Conservation (phyloP, 2,888 invertebrate species). For the Drosophila hamatofila region DNA sequence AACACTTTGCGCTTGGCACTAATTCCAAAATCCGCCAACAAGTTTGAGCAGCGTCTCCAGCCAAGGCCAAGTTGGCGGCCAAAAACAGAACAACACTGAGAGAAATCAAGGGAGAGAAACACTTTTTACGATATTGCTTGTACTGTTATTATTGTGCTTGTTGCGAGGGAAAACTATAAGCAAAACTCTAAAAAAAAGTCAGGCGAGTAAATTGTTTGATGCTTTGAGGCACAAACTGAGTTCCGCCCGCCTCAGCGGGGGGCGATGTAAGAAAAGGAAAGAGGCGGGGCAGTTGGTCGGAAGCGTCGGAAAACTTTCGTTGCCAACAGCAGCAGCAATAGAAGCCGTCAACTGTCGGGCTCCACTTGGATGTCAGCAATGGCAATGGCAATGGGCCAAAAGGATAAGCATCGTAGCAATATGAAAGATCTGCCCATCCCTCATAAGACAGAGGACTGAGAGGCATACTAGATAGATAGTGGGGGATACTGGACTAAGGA, state of each 20-base stretch:
- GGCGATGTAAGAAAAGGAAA: too few species aligned
- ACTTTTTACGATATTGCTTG: constrained; percentile 45
- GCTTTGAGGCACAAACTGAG: constrained; percentile 50
- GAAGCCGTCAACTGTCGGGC: constrained; percentile 55
- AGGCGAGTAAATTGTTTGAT: constrained; percentile 69
- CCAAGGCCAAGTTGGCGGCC: constrained; percentile 50
- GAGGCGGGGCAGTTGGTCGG: constrained; percentile 32
- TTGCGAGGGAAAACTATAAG: constrained; percentile 49
- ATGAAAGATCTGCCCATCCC: constrained; percentile 46
- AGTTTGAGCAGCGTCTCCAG: constrained; percentile 39
- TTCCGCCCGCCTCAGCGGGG: constrained; percentile 32
- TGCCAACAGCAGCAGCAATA: constrained; percentile 45
- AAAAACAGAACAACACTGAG: constrained; percentile 38
- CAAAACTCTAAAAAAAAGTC: constrained; percentile 59
- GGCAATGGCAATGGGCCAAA: constrained; percentile 55
- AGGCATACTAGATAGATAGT: not conserved
- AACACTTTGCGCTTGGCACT: constrained; percentile 84
- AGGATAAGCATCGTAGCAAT: constrained; percentile 52
- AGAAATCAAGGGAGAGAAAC: constrained; percentile 57
- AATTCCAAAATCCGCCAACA: constrained; percentile 75
- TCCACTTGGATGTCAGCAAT: constrained; percentile 46
- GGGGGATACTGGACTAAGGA: constrained; percentile 14
- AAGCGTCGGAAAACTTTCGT: constrained; percentile 72
- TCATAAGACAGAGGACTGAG: too few species aligned
- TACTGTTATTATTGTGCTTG: constrained; percentile 62